Evolutionary conservation across 2,888 invertebrate genomes (phyloP).

Genomic region (Cataglyphis altisquamis): DNA sequence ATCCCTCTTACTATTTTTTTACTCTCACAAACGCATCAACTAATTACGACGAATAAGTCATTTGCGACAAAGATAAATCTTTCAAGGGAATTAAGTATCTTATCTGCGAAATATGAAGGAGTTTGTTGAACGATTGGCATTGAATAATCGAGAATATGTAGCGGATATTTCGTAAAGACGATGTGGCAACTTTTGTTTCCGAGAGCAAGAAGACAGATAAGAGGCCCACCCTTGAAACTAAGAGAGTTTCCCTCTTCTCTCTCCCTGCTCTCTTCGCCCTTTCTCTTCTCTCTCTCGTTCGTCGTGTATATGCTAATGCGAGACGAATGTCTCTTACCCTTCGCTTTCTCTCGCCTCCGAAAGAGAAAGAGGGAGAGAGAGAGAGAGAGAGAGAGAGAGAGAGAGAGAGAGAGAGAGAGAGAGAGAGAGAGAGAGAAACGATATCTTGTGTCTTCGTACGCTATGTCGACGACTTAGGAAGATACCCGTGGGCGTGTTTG

Average conservation of each 20-base stretch:
- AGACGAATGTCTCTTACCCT: conserved; percentile 85
- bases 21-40: conserved; percentile 5
- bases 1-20: conserved; percentile 1
- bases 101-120: neutral
- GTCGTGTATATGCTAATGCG: conserved; percentile 86
- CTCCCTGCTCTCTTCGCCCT: neutral
- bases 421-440: conserved; percentile 61
- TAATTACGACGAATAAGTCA: neutral
- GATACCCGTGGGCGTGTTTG: conserved; percentile 78
- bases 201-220: conserved; percentile 35
- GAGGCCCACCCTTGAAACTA: conserved; percentile 64
- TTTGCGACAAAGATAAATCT: neutral
- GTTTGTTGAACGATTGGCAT: conserved; percentile 40
- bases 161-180: conserved; percentile 55
- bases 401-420: conserved; percentile 57
- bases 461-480: conserved; percentile 77
- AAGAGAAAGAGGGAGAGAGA: neutral
- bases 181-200: conserved; percentile 40
- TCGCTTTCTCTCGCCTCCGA: conserved; percentile 72
- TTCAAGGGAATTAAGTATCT: neutral
- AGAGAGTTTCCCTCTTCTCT: conserved; percentile 47
- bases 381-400: conserved; percentile 43
- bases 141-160: conserved; percentile 49
- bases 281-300: conserved; percentile 63
- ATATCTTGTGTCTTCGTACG: conserved; percentile 75